Percentiles rank a stretch among this genome's conserved stretches.
phyloP scores from a whole-genome alignment of 2,888 invertebrate species.

The Drosophila antonietae region DNA sequence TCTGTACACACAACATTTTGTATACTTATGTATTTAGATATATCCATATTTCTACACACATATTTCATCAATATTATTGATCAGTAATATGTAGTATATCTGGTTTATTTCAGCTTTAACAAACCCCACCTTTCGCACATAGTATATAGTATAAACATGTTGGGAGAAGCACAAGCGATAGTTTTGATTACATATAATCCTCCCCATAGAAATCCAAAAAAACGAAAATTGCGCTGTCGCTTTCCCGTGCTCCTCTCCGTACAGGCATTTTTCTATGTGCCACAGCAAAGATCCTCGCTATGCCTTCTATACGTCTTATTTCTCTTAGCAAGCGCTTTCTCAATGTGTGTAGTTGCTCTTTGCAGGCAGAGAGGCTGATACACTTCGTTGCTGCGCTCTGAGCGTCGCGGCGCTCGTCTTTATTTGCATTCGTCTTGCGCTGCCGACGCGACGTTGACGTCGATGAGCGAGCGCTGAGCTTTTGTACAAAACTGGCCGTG shows the following conservation, averaged over 20 bases:
- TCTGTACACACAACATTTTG: too few relatives aligned
- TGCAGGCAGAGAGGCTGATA: not conserved
- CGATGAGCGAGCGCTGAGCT: constrained; percentile 21
- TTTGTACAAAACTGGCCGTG: constrained; percentile 67
- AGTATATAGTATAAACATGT: constrained; percentile 15
- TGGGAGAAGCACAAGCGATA: constrained; percentile 16
- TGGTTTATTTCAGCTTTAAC: constrained; percentile 27
- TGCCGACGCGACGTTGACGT: constrained; percentile 3
- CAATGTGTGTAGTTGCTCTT: not conserved
- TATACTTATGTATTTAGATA: not conserved
- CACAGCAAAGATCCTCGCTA: constrained; percentile 7
- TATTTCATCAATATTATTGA: constrained; percentile 24
- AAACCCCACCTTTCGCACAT: constrained; percentile 13
- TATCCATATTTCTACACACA: constrained; percentile 1
- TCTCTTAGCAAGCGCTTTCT: not conserved
- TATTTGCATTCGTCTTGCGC: constrained; percentile 12
- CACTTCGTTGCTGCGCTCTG: constrained; percentile 19
- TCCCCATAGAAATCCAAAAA: constrained; percentile 20
- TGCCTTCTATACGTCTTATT: not conserved
- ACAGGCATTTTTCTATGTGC: not conserved
- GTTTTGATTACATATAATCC: constrained; percentile 33
- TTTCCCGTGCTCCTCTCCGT: not conserved
- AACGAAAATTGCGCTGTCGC: constrained; percentile 10
- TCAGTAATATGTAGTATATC: constrained; percentile 18
- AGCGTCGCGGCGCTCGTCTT: constrained; percentile 14